Percentiles rank a stretch among this genome's conserved stretches.
These are phyloP conservation scores for Caracal caracal DNA, from an alignment of 2,113 vertebrate genomes.

Conservation along the genomic window DNA sequence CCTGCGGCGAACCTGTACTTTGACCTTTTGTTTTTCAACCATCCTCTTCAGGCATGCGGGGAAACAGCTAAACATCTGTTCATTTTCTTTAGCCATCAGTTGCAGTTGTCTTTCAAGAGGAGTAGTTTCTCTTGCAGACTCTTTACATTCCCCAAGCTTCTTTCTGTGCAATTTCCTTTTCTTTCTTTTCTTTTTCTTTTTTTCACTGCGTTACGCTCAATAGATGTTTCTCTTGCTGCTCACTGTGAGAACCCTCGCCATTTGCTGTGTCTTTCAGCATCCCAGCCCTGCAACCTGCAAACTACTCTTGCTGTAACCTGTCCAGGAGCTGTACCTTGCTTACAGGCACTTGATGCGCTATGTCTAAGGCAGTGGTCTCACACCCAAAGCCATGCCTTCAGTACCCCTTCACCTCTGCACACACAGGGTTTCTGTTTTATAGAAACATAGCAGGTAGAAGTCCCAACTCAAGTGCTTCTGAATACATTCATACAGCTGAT, in stretches of 20 bases:
- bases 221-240: neutral
- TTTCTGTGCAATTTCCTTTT: neutral
- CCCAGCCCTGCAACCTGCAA: neutral
- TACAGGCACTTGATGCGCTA: too few relatives aligned
- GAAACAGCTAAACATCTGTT: neutral
- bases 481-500: neutral
- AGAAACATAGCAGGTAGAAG: neutral
- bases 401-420: too few relatives aligned
- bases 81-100: neutral
- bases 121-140: neutral
- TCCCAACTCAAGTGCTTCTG: neutral
- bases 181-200: neutral
- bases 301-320: rapidly evolving
- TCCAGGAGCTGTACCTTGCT: neutral
- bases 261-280: neutral
- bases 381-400: neutral
- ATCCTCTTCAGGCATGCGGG: neutral
- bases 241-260: neutral
- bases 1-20: neutral
- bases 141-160: neutral
- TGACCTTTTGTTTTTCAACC: neutral
- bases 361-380: neutral
- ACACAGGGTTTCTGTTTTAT: neutral
- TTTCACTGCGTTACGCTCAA: neutral
- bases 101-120: neutral